Evolutionary conservation across 2,113 vertebrate genomes (phyloP).

Genomic region (Grammomys surdaster): DNA sequence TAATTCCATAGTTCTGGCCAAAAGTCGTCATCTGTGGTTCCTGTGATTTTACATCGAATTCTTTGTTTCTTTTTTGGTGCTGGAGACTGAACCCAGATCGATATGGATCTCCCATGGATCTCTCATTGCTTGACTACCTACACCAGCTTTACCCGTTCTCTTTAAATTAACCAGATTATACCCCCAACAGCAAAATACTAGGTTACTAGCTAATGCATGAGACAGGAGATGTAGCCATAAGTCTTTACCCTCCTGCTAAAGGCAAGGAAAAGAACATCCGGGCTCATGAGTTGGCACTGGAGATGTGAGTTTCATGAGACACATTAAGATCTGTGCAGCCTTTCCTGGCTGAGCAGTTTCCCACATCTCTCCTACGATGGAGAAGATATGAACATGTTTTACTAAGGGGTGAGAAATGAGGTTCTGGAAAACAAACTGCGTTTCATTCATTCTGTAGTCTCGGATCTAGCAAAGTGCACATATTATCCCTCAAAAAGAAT

Average conservation of each 20-base stretch:
- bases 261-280: background rate
- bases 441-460: background rate
- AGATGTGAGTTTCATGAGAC: background rate
- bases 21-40: background rate
- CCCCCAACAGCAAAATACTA: background rate
- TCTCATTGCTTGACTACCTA: too few species aligned
- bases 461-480: background rate
- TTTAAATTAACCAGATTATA: background rate
- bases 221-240: background rate
- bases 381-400: background rate
- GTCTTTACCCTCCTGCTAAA: accelerated
- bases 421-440: background rate
- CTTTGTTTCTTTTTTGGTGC: background rate
- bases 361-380: background rate
- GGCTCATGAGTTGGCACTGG: background rate
- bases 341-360: background rate
- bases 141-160: background rate
- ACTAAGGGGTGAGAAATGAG: background rate
- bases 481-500: background rate
- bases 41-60: background rate
- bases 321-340: background rate
- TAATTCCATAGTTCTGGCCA: too few species aligned
- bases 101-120: background rate
- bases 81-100: background rate
- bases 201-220: background rate